Evolutionary conservation across 2,888 invertebrate genomes (phyloP), one percentile per base, ranked within the genome.

Genomic region (Dioctria rufipes): DNA sequence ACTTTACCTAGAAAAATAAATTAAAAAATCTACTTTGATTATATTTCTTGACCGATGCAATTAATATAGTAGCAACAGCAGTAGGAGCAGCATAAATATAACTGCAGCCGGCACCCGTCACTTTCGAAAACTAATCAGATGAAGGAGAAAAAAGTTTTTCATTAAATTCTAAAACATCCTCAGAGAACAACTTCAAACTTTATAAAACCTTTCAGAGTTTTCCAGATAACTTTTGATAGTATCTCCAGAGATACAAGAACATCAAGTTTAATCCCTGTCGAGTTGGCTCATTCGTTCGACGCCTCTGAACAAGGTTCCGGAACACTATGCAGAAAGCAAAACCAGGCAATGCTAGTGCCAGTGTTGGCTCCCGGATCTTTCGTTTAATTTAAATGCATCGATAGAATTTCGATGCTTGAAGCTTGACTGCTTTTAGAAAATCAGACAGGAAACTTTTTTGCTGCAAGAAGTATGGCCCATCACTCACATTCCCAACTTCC

Each of bases 231-330:
- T 77, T 63, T 63, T 63, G 77, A 77, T 77, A 49, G 63, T 77
- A 77, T 77, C 77, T 49, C 63, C 37, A n/a, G 77, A 77, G 63
- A 49, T 63, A 43, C 43, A 63, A 9, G 63, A 77, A 61, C 77
- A 77, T 77, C 61, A 77, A 77, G 63, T 77, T 63, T 77, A 77
- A 77, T 77, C 77, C 77, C 61, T 63, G 77, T 77, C 63, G 77
- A 63, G 77, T 77, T 77, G 46, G 63, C 77, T 39, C 60, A 60
- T 60, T 63, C 63, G 49, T 46, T 37, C 61, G 63, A 49, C 77
- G 46, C 77, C 77, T 63, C 77, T 37, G 25, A 77, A 77, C 63
- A 77, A 60, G 61, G 46, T 51, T 42, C 25, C 40, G n/a, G 13
- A 60, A 3, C 25, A 58, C 40, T 43, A 46, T 46, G 40, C 43